Evolutionary conservation across 2,888 invertebrate genomes (phyloP).

Genomic region (Nomada goodeniana): DNA sequence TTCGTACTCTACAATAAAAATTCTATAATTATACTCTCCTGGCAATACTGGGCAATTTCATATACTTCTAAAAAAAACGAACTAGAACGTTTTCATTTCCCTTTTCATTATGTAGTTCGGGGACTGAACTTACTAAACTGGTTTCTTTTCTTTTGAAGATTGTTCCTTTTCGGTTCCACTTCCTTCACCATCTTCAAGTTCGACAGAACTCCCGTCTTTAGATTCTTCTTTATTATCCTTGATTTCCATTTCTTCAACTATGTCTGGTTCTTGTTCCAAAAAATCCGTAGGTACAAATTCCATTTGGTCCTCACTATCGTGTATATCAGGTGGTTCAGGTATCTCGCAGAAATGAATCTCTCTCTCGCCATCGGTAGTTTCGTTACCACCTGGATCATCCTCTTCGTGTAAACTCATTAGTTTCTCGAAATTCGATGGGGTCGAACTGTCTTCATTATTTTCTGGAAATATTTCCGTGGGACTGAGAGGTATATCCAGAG

Average conservation of each 20-base stretch:
- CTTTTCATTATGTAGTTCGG: slow-evolving; percentile 13
- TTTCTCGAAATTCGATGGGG: slow-evolving; percentile 76
- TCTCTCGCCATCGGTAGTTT: slow-evolving; percentile 67
- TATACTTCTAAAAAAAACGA: slow-evolving; percentile 22
- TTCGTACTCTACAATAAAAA: slow-evolving; percentile 15
- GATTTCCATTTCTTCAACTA: slow-evolving; percentile 79
- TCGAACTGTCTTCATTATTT: slow-evolving; percentile 76
- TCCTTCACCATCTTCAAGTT: slow-evolving; percentile 56
- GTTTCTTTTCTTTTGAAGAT: slow-evolving; percentile 61
- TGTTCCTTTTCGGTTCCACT: slow-evolving; percentile 58
- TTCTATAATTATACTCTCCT: slow-evolving; percentile 34
- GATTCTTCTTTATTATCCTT: slow-evolving; percentile 72
- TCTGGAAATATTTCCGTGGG: slow-evolving; percentile 79
- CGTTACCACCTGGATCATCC: slow-evolving; percentile 80
- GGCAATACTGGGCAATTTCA: slow-evolving; percentile 24
- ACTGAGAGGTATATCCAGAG: slow-evolving; percentile 80
- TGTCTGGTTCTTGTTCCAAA: slow-evolving; percentile 82
- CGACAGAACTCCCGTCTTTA: slow-evolving; percentile 63
- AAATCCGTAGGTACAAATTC: slow-evolving; percentile 84
- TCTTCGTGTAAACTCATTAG: slow-evolving; percentile 79
- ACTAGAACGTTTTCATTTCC: slow-evolving; percentile 5
- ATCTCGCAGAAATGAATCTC: slow-evolving; percentile 77
- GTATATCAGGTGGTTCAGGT: slow-evolving; percentile 75
- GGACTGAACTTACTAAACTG: slow-evolving; percentile 53
- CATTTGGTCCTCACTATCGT: slow-evolving; percentile 81